Base-by-base conservation (phyloP, 2,888 invertebrate species). In the Cheilosia vulpina region DNA sequence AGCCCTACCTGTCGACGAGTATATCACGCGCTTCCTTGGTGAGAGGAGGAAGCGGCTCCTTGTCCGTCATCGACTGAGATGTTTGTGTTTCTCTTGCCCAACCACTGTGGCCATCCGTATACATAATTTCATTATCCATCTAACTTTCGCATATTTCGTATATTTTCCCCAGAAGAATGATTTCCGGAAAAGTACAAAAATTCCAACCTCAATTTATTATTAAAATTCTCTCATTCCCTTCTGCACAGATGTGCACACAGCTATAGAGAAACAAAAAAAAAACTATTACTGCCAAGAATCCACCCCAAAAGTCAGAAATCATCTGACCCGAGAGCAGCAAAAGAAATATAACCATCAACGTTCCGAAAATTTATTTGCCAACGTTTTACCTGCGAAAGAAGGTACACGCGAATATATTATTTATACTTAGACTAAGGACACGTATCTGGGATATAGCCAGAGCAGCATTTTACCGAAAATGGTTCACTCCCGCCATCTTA, bases 291-390 rank as follows among this genome's bases (percentile, higher is more conserved):
- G 50, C 55, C 21, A 71, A 57, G 58, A 63, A 80, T 80, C 75
- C 66, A 31, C 72, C 85, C 76, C 45, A 76, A 66, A 50, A 76
- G 76, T 76, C 80, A 71, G 68, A 63, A 76, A 68, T 60, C 85
- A 72, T 81, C 76, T 85, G 72, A 85, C 76, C 81, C 57, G 31
- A 62, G 57, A 76, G 69, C 63, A 71, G 76, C 75, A 57, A 63
- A 15, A 68, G 63, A 58, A 71, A 68, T 81, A 85, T 85, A 85
- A 85, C 81, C 85, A 85, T 85, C 85, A 85, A 85, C 81, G 76
- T 77, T 81, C 57, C 62, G 53, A 77, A 81, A 73, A 81, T 85
- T 81, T 85, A 85, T 85, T 85, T 77, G 85, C 85, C 62, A 85
- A 72, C 85, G 17, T 81, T 80, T 80, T 76, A 85, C 84, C 80